Evolutionary conservation across 2,113 vertebrate species (phyloP), one percentile per base, ranked within the genome.

Genomic region (Nycticebus coucang): DNA sequence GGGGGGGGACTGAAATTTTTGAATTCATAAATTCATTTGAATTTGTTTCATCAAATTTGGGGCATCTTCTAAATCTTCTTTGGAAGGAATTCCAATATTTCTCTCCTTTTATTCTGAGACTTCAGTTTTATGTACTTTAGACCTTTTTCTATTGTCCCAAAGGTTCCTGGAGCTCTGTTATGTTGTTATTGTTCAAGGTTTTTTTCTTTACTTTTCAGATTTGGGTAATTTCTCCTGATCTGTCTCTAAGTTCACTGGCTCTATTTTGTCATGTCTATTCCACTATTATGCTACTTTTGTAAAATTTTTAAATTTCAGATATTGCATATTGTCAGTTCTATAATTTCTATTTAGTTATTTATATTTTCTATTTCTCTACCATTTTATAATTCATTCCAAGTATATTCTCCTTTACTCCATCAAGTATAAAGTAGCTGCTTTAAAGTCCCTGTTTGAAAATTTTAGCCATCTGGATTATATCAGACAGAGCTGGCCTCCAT

Each of bases 271-370:
- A 62, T 91, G 24, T 93, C 19, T 21, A 53, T 91, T 91, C 60
- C 80, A 5, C 35, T 93, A 10, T 88, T 91, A 75, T 41, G 30
- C 7, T 84, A 69, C 91, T 87, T 59, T 69, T 94, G 4, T 68
- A 21, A 95, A 45, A 68, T 30, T 77, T 90, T 83, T 10, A 81
- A 78, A 71, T 93, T 94, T 93, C 30, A 81, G 1, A 57, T 82
- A 55, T 53, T 53, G 17, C 14, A 55, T 74, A 7, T 93, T 94
- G 78, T 90, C 21, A 89, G 35, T 62, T 89, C 33, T 94, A 74
- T 37, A 94, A 68, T 90, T 87, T 89, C 35, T 22, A 69, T 79
- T 84, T 75, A 64, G 37, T 72, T 82, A 28, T 72, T 95, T 82
- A 57, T 35, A 55, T 68, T 89, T 81, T 92, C n/a, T 80, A 17